These are phyloP conservation scores for silkworm (Bombyx mori) DNA, from an alignment of 1,140 invertebrate genomes.

Conservation along the genomic window ASM3026992v2 NC_085108.1:7456001-7456500, in stretches of 20 bases:
- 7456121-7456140: neutral
- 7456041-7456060: neutral
- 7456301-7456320: neutral
- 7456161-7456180: slow-evolving; percentile 24
- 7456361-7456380: too few species aligned
- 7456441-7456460: too few species aligned
- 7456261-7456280: neutral
- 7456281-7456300: neutral
- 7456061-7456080: slow-evolving; percentile 6
- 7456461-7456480: too few species aligned
- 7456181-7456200: slow-evolving; percentile 31
- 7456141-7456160: slow-evolving; percentile 25
- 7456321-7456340: too few species aligned
- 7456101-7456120: slow-evolving; percentile 9
- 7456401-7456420: too few species aligned
- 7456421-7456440: too few species aligned
- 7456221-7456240: slow-evolving; percentile 31
- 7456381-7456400: too few species aligned
- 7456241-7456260: slow-evolving; percentile 35
- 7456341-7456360: too few species aligned
- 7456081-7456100: slow-evolving; percentile 23
- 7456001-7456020: too few species aligned
- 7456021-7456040: neutral
- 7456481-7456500: too few species aligned
- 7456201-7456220: slow-evolving; percentile 29